phyloP scores from a whole-genome alignment of 2,797 vertebrate species.

The Smutsia gigantea region DNA sequence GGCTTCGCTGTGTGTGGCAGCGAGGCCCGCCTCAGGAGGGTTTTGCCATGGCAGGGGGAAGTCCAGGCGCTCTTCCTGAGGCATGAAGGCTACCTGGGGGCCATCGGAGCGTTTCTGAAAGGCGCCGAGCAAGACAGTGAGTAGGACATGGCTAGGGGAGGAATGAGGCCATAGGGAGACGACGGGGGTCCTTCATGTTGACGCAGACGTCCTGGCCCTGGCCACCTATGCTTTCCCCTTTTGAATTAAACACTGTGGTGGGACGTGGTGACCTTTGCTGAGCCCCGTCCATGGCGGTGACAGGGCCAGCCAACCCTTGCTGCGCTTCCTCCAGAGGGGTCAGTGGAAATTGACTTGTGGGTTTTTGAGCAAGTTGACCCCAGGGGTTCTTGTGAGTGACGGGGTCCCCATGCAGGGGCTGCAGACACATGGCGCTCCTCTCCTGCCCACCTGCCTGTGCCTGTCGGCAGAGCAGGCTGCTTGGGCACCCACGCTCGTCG shows the following conservation, averaged over 20 bases:
- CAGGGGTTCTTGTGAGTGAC: background rate
- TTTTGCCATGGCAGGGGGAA: constrained; percentile 91
- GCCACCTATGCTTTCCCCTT: background rate
- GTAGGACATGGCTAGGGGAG: constrained; percentile 75
- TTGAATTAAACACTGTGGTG: background rate
- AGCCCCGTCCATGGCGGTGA: background rate
- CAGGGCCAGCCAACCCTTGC: background rate
- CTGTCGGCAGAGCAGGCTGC: background rate
- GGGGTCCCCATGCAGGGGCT: background rate
- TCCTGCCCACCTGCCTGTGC: background rate
- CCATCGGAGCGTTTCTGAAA: constrained; percentile 98
- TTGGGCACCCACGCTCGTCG: too few relatives aligned
- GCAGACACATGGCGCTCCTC: background rate
- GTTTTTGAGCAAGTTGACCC: too few relatives aligned
- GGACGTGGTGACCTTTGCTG: background rate
- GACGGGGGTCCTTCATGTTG: too few relatives aligned
- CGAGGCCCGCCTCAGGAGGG: constrained; percentile 64
- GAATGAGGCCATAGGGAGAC: too few relatives aligned
- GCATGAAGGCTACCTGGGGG: constrained; percentile 98
- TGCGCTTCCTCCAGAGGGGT: background rate
- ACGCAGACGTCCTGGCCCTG: background rate
- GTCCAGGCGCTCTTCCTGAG: constrained; percentile 98
- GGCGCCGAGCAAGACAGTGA: constrained; percentile 99
- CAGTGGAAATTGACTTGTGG: background rate
- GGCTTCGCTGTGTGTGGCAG: fast-evolving